These are phyloP conservation scores for Meriones psammophilus DNA, from an alignment of 2,797 vertebrate genomes.

Conservation along the genomic window DNA sequence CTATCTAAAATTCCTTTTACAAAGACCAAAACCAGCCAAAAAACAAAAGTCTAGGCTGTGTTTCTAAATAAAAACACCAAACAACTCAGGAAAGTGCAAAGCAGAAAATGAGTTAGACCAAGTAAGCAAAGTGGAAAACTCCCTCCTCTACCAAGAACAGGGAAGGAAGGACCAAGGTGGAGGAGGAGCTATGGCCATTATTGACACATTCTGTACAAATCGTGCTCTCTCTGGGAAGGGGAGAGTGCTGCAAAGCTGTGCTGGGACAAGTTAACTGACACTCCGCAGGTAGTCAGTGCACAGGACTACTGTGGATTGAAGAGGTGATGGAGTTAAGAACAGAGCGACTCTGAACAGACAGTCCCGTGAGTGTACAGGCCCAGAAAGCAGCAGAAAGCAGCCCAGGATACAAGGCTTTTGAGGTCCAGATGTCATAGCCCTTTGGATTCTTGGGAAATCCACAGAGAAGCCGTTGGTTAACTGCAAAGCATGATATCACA, in stretches of 20 bases:
- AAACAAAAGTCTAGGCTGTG: not conserved
- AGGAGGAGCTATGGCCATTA: not conserved
- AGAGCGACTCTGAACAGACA: not conserved
- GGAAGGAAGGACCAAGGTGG: rapidly evolving
- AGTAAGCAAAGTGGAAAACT: not conserved
- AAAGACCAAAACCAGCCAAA: not conserved
- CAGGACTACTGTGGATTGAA: not conserved
- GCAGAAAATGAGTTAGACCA: not conserved
- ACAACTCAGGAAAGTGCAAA: not conserved
- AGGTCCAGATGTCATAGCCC: not conserved
- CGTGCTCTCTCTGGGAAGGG: rapidly evolving
- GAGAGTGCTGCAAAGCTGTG: rapidly evolving
- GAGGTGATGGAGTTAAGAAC: not conserved
- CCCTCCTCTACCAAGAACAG: not conserved
- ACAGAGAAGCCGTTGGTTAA: not conserved
- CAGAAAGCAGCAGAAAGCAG: not conserved
- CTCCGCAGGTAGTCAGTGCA: too few relatives aligned
- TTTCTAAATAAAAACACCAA: not conserved
- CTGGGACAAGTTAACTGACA: too few relatives aligned
- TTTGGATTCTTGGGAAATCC: not conserved
- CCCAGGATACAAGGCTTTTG: not conserved
- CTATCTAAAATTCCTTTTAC: not conserved
- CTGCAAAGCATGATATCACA: not conserved
- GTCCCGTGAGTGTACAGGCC: not conserved
- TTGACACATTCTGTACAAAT: not conserved